Percentiles rank a stretch among this genome's conserved stretches.
phyloP scores from a whole-genome alignment of 23 tunicate species.

The Clavelina lepadiformis region DNA sequence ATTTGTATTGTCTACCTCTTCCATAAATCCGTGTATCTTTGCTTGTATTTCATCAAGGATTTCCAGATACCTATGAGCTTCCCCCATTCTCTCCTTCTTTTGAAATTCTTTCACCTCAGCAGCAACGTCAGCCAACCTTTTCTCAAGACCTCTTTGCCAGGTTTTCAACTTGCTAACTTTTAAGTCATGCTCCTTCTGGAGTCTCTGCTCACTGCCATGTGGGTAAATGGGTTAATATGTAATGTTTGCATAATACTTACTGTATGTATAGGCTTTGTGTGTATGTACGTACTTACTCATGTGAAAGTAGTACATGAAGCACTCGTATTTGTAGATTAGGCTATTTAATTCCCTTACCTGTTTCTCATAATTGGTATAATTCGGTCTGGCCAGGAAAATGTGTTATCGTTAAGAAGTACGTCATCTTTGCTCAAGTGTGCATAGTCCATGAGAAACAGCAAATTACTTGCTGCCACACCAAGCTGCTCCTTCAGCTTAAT shows the following conservation, averaged over 20 bases:
- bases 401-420: conserved; percentile 65
- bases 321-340: too few relatives aligned
- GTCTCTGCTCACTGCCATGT: conserved; percentile 58
- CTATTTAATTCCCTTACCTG: conserved; percentile 66
- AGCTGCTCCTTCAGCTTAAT: conserved; percentile 67
- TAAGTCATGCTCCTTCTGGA: conserved; percentile 78
- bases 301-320: too few relatives aligned
- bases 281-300: too few relatives aligned
- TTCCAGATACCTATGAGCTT: conserved; percentile 69
- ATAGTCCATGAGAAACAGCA: conserved; percentile 83
- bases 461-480: conserved; percentile 68
- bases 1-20: too few relatives aligned
- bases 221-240: not conserved
- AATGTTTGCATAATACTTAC: not conserved
- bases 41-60: conserved; percentile 73
- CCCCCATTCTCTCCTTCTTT: conserved; percentile 74
- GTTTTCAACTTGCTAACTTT: conserved; percentile 53
- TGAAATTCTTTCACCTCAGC: conserved; percentile 51
- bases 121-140: conserved; percentile 44
- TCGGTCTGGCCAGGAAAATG: conserved; percentile 87
- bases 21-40: conserved; percentile 71
- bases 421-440: conserved; percentile 59
- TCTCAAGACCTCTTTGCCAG: conserved; percentile 68
- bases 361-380: conserved; percentile 88
- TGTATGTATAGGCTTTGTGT: not conserved